Base-by-base conservation (phyloP, 53 echinoderm and acorn worm genomes). In the Antedon mediterranea region DNA sequence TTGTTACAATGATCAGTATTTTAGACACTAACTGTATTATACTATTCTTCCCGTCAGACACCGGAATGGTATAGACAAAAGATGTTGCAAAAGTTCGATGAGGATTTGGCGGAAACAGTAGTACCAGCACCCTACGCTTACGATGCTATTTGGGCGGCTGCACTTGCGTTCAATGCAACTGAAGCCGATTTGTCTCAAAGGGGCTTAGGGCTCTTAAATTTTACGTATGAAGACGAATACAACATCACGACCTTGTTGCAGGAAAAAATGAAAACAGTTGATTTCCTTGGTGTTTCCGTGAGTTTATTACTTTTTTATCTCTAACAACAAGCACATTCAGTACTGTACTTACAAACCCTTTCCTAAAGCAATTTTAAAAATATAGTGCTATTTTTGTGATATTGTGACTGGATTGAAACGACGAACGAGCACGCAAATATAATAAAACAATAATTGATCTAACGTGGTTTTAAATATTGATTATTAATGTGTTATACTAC, bases 141-240 rank as follows among this genome's bases (percentile, higher is more conserved):
- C 74, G 97, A 97, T 33, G 97, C 97, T 29, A 82, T 97, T 26
- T 92, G 91, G 92, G 97, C 97, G 13, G 83, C 85, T 0, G 97
- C 97, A 0, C 78, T 97, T 26, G 89, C 97, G 26, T 85, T 97
- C 28, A 97, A 97, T 31, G 86, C 88, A 0, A 86, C 97, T 18
- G 81, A 87, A 0, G 42, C 73, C 0, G 75, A 71, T 2, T 43
- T 97, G 31, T 33, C 78, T 5, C 83, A 74, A 9, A 34, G 76
- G 28, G 78, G 75, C 0, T 84, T 97, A 9, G 78, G 81, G 27
- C 76, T 57, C 23, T 18, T 57, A 23, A 33, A 97, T 31, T 97
- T 97, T 72, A 75, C 75, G 32, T 92, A 86, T 34, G 82, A 79
- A 29, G 78, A 78, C 31, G 78, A 81, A 7, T 57, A 32, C 26